Conservation (phyloP, 2,113 vertebrate genomes). For the Seriola aureovittata region DNA sequence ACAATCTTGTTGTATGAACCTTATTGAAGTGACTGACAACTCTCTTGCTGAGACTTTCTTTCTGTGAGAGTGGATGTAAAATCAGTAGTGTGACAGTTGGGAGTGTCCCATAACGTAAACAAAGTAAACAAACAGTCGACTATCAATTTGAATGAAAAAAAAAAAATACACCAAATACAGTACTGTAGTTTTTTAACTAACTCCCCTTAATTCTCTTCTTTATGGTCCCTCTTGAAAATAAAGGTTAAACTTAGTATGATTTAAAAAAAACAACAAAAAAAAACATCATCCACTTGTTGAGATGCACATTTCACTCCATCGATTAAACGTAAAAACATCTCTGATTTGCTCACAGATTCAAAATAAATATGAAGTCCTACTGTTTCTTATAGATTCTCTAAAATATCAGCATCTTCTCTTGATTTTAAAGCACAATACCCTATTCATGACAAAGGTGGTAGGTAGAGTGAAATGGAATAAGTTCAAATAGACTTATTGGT, state of each 20-base stretch:
- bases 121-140: constrained; percentile 47
- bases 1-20: constrained; percentile 43
- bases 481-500: constrained; percentile 58
- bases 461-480: constrained; percentile 44
- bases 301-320: constrained; percentile 53
- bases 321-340: constrained; percentile 37
- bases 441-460: constrained; percentile 43
- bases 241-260: constrained; percentile 51
- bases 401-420: constrained; percentile 63
- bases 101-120: constrained; percentile 63
- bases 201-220: constrained; percentile 41
- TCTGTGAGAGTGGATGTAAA: constrained; percentile 35
- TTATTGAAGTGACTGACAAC: constrained; percentile 21
- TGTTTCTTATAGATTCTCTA: constrained; percentile 62
- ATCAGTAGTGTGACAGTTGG: constrained; percentile 76
- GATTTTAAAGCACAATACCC: constrained; percentile 68
- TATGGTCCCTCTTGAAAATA: constrained; percentile 73
- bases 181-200: constrained; percentile 58
- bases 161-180: constrained; percentile 70
- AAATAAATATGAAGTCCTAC: constrained; percentile 73
- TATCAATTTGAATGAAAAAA: constrained; percentile 20
- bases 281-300: constrained; percentile 40
- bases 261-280: constrained; percentile 3
- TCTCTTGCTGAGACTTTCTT: constrained; percentile 15
- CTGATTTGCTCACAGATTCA: constrained; percentile 52